Base-by-base conservation (phyloP, 2,113 vertebrate species). In the Raja brachyura region DNA sequence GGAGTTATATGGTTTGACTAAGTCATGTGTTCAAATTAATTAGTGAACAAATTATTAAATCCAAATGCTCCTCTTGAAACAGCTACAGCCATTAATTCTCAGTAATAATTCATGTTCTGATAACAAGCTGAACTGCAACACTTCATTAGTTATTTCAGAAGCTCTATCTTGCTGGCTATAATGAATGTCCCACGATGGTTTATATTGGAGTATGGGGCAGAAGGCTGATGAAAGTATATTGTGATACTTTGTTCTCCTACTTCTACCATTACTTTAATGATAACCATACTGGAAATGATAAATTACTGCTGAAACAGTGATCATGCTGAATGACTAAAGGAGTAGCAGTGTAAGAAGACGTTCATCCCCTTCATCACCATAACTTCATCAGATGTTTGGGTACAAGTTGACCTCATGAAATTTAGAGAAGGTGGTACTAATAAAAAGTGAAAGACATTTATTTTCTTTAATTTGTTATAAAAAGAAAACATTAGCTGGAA, bases 31-130 rank as follows among this genome's bases (percentile, higher is more conserved):
- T 59, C 54, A 59, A 85, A 59, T 59, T 85, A 85, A 61, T 85
- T 59, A 85, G 54, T 85, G 25, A 56, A 85, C 25, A 85, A 59
- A 28, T 85, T 59, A 61, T 59, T 56, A 25, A 85, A 85, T 85
- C 9, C 54, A 59, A 85, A 85, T 59, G 54, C 81, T 81, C 78
- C 20, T 81, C 39, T 61, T 59, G 22, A 85, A 28, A 56, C 10
- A 85, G 81, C 54, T 85, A 85, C 22, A 85, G 22, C 54, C 25
- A 61, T n/a, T 85, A 85, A 85, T 85, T 59, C 48, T 85, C 22
- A 85, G 81, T 4, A 85, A 85, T 85, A 85, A 28, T 59, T 85
- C 54, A 61, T n/a, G 81, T 85, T 81, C 54, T 59, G 81, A 61
- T n/a, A 85, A 85, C 54, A 85, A 61, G 81, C 22, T n/a, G 54